Evolutionary conservation across 2,113 vertebrate genomes (phyloP).

Genomic region (Pseudopipra pipra): DNA sequence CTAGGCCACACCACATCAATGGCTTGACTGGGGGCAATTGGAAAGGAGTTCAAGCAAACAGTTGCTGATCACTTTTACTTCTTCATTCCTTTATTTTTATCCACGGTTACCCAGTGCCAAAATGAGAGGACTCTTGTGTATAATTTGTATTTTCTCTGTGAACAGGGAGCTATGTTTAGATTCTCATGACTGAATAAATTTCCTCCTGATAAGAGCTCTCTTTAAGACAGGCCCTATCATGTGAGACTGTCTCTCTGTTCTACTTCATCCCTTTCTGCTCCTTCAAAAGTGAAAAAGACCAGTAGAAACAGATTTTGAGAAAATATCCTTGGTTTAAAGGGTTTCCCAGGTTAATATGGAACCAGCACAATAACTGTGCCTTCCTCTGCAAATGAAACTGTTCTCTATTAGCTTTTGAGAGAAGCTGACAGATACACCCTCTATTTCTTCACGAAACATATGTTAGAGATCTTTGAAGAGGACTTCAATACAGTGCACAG

Average conservation of each 20-base stretch:
- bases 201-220: constrained; percentile 17
- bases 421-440: neutral
- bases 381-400: neutral
- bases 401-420: neutral
- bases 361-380: neutral
- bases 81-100: constrained; percentile 30
- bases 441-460: neutral
- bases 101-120: neutral
- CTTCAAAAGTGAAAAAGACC: neutral
- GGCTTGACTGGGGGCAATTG: neutral
- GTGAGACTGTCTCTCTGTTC: neutral
- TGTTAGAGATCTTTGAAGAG: neutral
- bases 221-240: neutral
- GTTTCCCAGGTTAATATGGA: neutral
- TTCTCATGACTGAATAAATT: constrained; percentile 18
- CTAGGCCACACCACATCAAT: neutral
- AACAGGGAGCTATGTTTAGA: constrained; percentile 20
- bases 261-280: neutral
- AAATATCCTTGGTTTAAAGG: neutral
- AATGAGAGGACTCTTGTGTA: constrained; percentile 8
- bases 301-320: neutral
- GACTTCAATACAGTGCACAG: neutral
- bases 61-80: neutral
- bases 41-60: neutral
- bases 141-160: constrained; percentile 15